Base-by-base conservation (phyloP, 2,113 vertebrate genomes). In the Sphaerodactylus townsendi region DNA sequence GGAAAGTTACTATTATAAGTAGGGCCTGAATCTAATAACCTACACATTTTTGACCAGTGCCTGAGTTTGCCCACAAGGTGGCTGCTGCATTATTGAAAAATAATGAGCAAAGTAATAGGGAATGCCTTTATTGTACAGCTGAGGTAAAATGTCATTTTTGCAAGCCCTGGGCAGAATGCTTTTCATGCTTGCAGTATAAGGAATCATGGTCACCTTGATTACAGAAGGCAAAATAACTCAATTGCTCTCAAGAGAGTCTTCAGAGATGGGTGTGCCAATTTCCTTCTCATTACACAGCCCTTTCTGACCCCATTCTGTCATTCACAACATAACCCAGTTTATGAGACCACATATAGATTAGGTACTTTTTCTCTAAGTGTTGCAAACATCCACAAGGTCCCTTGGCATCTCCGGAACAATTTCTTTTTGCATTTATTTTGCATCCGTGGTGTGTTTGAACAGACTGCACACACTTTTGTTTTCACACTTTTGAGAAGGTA, bases 241-340 rank as follows among this genome's bases (percentile, higher is more conserved):
- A 56, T 82, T 41, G 72, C 8, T n/a, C 35, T 53, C 25, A 14
- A 53, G 78, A 33, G n/a, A 28, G 23, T 35, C 9, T 46, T 80
- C n/a, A 25, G 33, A 69, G n/a, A 41, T 56, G 33, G 37, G 10
- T 30, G 28, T 39, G 35, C 50, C 14, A 41, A 14, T 72, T 72
- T 62, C 50, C 25, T 72, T 72, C 53, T 72, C 50, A 44, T 82
- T 82, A 72, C 4, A 41, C 4, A 41, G 50, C 50, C 28, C 53
- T 21, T 71, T 81, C 66, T 81, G 50, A 44, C 37, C 46, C 50
- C 35, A 59, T 81, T 72, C 79, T 81, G 68, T 41, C 79, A 81
- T 10, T 81, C 35, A 72, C 35, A 71, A 53, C 39, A 72, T 82
- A 39, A 72, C 35, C 15, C 48, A 72, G 35, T 72, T 62, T 72